phyloP scores from a whole-genome alignment of 2,888 invertebrate species.

The Dioctria linearis region DNA sequence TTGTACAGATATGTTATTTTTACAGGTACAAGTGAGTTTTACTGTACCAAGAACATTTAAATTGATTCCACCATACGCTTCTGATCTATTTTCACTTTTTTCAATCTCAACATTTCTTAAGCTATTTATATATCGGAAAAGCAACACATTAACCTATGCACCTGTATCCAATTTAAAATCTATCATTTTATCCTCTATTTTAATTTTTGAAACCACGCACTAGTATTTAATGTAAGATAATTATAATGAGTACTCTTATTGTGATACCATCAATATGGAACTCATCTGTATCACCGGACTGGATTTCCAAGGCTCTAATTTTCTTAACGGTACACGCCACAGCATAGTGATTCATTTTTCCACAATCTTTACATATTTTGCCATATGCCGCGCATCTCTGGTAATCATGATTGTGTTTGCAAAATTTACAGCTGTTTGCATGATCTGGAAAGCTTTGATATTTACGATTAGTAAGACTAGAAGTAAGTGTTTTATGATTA shows the following conservation, averaged over 20 bases:
- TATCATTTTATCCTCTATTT: conserved; percentile 1
- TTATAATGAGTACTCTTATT: conserved; percentile 1
- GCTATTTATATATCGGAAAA: conserved; percentile 7
- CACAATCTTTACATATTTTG: conserved; percentile 26
- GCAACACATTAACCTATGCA: conserved; percentile 47
- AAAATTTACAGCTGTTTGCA: conserved; percentile 20
- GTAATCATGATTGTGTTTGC: neutral
- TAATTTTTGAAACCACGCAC: conserved; percentile 43
- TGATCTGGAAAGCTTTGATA: conserved; percentile 9
- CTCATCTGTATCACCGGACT: neutral
- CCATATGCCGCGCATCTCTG: conserved; percentile 46
- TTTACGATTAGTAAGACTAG: conserved; percentile 7
- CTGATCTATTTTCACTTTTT: conserved; percentile 47
- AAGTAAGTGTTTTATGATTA: neutral
- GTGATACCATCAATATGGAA: neutral
- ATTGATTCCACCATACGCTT: conserved; percentile 55
- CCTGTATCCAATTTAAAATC: conserved; percentile 52
- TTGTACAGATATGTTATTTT: conserved; percentile 54
- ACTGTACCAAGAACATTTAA: conserved; percentile 51
- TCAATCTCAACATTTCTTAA: conserved; percentile 38
- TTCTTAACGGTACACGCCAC: conserved; percentile 11
- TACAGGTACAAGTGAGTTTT: conserved; percentile 54
- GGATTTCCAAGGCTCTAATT: conserved; percentile 7
- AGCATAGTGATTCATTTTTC: conserved; percentile 43
- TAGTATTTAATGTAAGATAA: neutral